These are phyloP conservation scores for Octomys mimax DNA, from an alignment of 2,797 vertebrate species.

Conservation along the genomic window DNA sequence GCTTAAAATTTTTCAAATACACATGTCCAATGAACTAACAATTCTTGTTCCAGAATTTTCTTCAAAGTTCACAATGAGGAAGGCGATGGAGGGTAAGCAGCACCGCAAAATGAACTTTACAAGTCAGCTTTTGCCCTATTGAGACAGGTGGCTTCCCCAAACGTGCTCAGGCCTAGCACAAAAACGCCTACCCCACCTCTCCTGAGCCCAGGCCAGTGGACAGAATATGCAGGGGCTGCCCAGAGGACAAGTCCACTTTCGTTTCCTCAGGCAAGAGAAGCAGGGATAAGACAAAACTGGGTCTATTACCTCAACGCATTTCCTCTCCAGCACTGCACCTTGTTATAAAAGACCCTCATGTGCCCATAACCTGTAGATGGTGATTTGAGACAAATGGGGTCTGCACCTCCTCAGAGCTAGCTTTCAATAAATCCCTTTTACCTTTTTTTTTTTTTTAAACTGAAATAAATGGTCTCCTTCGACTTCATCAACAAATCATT, in stretches of 20 bases:
- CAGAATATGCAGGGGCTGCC: not conserved
- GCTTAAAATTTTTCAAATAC: slow-evolving; percentile 30
- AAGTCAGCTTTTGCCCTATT: not conserved
- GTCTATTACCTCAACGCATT: not conserved
- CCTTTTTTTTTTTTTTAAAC: not conserved
- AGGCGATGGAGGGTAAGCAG: not conserved
- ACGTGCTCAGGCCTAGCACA: not conserved
- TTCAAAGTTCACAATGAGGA: not conserved
- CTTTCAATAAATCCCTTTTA: not conserved
- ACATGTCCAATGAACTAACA: not conserved
- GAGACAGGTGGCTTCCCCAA: not conserved
- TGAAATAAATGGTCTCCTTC: not conserved
- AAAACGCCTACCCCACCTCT: not conserved
- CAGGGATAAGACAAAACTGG: not conserved
- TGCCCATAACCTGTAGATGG: not conserved
- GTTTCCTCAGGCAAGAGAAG: not conserved
- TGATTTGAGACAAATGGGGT: not conserved
- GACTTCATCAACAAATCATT: not conserved
- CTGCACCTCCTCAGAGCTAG: not conserved
- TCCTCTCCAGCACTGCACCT: not conserved
- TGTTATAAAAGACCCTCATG: not conserved
- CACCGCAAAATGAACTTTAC: not conserved
- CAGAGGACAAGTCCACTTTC: not conserved
- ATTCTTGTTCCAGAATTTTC: slow-evolving; percentile 24
- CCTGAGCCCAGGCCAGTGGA: not conserved